Base-by-base conservation (phyloP, 37 sponge, comb jelly and placozoan species). In the Mnemiopsis leidyi region DNA sequence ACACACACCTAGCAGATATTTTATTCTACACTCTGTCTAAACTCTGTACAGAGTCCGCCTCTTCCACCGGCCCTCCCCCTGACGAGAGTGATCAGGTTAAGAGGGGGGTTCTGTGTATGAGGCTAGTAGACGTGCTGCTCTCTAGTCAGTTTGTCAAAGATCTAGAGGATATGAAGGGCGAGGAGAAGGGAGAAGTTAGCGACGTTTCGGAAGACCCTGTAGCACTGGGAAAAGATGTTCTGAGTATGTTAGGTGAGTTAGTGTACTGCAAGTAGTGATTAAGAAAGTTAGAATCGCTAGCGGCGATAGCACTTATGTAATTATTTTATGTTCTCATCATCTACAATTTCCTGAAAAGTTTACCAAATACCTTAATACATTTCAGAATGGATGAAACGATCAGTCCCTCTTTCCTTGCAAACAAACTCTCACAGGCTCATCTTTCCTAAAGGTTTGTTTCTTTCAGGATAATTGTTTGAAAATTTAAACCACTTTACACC, bases 81-180 rank as follows among this genome's bases (percentile, higher is more conserved):
- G 48, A 85, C 36, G 61, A 38, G 90, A 85, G 61, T 38, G 90
- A 85, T 18, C 21, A 40, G 90, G 90, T 40, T 28, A 40, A 85
- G 48, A 85, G 90, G 61, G 90, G 90, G 16, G 90, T 85, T 21
- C 61, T 85, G 30, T 38, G 61, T 3, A 85, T 85, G 90, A 38
- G 61, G 16, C 40, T 85, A 13, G 90, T 85, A 29, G 90, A 85
- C 3, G 61, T 85, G 40, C 30, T 85, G 61, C 90, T 85, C 48
- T 38, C 61, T 28, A 85, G 90, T 39, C 61, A 85, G 90, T 85
- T 85, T 39, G 90, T 85, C 2, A 85, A 85, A 61, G 90, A 38
- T 40, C 90, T 85, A 29, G 90, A 85, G 90, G 61, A 37, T 3
- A 18, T 40, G 40, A 40, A 38, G 25, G 36, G 23, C 13, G 90